These are phyloP conservation scores for Corythornis cristatus DNA, from an alignment of 2,113 vertebrate genomes.

Conservation along the genomic window DNA sequence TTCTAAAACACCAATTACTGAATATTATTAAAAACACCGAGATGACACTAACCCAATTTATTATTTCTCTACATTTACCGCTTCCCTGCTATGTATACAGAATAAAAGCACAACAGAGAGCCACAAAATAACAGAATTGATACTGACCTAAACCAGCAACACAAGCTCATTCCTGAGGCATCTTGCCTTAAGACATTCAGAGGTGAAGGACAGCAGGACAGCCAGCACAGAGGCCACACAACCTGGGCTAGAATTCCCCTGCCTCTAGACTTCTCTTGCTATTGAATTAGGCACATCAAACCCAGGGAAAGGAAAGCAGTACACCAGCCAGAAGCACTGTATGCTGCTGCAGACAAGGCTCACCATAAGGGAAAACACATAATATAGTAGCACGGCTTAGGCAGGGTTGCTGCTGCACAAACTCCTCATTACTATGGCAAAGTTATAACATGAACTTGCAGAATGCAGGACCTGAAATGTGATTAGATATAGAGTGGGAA, in stretches of 20 bases:
- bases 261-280: not conserved
- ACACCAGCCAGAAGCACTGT: not conserved
- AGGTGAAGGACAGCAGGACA: not conserved
- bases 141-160: not conserved
- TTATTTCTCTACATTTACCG: not conserved
- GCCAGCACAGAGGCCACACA: not conserved
- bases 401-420: not conserved
- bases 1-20: not conserved
- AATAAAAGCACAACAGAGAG: not conserved
- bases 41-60: not conserved
- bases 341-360: conserved; percentile 4
- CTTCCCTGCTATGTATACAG: not conserved
- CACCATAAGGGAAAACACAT: conserved; percentile 25
- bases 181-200: not conserved
- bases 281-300: not conserved
- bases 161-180: not conserved
- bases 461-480: not conserved
- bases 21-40: not conserved
- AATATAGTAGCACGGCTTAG: not conserved
- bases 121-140: not conserved
- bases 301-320: not conserved
- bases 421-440: not conserved
- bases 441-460: not conserved
- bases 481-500: conserved; percentile 16
- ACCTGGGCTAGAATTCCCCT: not conserved